Base-by-base conservation (phyloP, 2,888 invertebrate species). In the Tenthredo notha region DNA sequence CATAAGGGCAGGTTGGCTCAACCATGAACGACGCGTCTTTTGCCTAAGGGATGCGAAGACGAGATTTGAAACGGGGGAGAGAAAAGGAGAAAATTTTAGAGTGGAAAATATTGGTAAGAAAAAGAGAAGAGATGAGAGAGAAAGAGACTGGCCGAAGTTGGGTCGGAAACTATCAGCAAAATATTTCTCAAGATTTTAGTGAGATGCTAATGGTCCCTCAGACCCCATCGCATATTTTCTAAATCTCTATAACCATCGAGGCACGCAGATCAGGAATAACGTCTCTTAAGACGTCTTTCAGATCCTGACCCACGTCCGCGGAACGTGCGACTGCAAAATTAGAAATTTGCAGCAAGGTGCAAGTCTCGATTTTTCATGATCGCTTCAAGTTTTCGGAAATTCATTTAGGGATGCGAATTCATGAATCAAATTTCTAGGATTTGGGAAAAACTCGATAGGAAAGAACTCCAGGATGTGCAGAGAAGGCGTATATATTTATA, bases 281-380 rank as follows among this genome's bases (percentile, higher is more conserved):
- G 86, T 83, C 80, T 84, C 21, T 61, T 91, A 91, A 91, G 88
- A 89, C 89, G 89, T 89, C 89, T 88, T 89, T 90, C 87, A 86
- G 86, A 72, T 85, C 88, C 90, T 77, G 65, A 74, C 86, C 87
- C 91, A 91, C 90, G 91, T 90, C 88, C 85, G 58, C 75, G 84
- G 87, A 88, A 89, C 91, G 90, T 91, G 90, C 87, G 86, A 18
- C 50, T 37, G 86, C 87, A 88, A 85, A 65, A 65, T 9, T n/a
- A 18, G 7, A 77, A 29, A 29, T 18, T 77, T 77, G 15, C 77
- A 50, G 29, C 21, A 6, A 25, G 29, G 15, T 67, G 40, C 12
- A 6, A n/a, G 40, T 15, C 25, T 83, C 25, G 40, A n/a, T 21
- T 61, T 33, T 61, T n/a, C 3, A 33, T 72, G 6, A 78, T 74